Evolutionary conservation across 2,888 invertebrate species (phyloP).

Genomic region (Chalcis sispes): DNA sequence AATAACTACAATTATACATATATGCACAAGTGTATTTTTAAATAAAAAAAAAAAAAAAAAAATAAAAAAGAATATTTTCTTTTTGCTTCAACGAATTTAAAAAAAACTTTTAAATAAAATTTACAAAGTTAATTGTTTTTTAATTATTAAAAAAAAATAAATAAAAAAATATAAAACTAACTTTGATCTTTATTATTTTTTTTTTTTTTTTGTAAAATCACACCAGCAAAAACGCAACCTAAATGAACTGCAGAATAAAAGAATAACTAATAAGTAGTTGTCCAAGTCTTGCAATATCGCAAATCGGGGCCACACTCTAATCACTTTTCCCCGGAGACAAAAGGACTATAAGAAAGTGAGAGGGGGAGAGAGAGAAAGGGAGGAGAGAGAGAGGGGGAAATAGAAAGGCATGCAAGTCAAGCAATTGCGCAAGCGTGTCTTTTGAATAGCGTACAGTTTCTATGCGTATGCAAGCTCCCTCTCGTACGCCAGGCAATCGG

Average conservation of each 20-base stretch:
- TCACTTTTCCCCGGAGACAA: slow-evolving; percentile 22
- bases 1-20: too few relatives aligned
- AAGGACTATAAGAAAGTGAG: background rate
- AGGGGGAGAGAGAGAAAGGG: background rate
- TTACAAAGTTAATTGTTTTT: too few relatives aligned
- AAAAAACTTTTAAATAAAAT: too few relatives aligned
- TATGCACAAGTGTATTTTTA: too few relatives aligned
- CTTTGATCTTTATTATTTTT: too few relatives aligned
- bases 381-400: background rate
- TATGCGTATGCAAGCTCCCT: background rate
- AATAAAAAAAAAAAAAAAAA: too few relatives aligned
- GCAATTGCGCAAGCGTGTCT: slow-evolving; percentile 8
- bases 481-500: slow-evolving; percentile 56
- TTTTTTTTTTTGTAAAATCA: too few relatives aligned
- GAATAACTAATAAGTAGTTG: background rate
- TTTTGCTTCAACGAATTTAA: too few relatives aligned
- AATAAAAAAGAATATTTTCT: background rate
- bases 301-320: slow-evolving; percentile 28
- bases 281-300: background rate
- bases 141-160: too few relatives aligned
- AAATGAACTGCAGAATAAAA: slow-evolving; percentile 20
- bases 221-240: background rate
- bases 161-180: too few relatives aligned
- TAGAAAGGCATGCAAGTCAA: background rate
- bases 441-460: slow-evolving; percentile 9